phyloP scores from a whole-genome alignment of 2,888 invertebrate genomes.

The Spodoptera picta region DNA sequence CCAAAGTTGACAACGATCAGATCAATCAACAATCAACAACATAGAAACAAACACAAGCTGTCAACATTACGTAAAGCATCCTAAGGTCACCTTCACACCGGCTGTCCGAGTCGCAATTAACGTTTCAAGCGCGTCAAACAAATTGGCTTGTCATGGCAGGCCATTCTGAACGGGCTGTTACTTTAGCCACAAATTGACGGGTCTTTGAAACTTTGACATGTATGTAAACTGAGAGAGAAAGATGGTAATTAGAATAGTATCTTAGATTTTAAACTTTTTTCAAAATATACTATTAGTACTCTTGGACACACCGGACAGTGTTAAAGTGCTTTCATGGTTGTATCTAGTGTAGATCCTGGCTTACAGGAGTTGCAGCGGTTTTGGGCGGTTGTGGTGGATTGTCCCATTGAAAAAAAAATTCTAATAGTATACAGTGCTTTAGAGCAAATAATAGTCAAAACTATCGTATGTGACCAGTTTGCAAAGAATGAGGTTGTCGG shows the following conservation, averaged over 20 bases:
- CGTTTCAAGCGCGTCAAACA: constrained; percentile 71
- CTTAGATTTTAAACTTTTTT: no score
- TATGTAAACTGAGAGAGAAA: constrained; percentile 39
- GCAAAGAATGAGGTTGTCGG: no score
- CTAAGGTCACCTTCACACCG: constrained; percentile 59
- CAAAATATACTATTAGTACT: no score
- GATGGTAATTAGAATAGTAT: neutral
- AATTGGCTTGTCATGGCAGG: constrained; percentile 82
- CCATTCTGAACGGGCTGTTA: constrained; percentile 65
- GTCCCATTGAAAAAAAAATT: no score
- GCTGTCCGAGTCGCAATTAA: constrained; percentile 54
- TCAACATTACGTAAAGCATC: constrained; percentile 50
- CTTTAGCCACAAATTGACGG: constrained; percentile 41
- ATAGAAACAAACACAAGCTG: constrained; percentile 40
- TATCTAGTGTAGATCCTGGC: no score
- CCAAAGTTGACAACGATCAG: constrained; percentile 25
- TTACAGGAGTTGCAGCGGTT: no score
- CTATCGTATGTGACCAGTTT: no score
- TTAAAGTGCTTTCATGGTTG: no score
- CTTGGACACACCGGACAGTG: no score
- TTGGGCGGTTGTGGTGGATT: no score
- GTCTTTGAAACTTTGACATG: constrained; percentile 42
- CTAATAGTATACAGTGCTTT: no score
- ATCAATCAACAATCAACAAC: constrained; percentile 26
- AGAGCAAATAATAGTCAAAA: no score